A percentile compares a stretch with the other conserved stretches of the same genome.
Evolutionary conservation across 2,113 vertebrate species (phyloP).

Genomic region (Sceloporus tristichus): DNA sequence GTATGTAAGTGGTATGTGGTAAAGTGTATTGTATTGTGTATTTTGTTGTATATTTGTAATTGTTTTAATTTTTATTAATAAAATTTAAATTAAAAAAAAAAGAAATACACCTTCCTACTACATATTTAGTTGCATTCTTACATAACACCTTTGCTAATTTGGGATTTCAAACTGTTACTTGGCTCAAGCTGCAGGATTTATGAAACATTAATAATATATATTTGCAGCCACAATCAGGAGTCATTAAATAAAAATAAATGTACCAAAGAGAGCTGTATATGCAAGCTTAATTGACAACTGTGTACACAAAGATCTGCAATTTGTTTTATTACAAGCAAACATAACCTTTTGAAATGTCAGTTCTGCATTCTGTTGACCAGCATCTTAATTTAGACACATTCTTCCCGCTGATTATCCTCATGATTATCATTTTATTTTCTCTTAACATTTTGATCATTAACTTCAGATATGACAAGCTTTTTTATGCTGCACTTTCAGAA

Average conservation of each 20-base stretch:
- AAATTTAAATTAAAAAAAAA: no score
- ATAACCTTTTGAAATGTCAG: constrained; percentile 76
- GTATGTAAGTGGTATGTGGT: no score
- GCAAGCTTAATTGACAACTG: constrained; percentile 73
- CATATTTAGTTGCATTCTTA: not conserved
- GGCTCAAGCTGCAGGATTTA: not conserved
- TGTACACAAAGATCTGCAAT: constrained; percentile 69
- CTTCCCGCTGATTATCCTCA: constrained; percentile 46
- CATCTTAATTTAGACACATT: constrained; percentile 68
- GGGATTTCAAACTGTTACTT: not conserved
- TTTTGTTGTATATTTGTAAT: no score
- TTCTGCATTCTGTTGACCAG: constrained; percentile 69
- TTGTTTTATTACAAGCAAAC: constrained; percentile 75
- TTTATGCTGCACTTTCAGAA: not conserved
- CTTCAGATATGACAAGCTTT: constrained; percentile 6
- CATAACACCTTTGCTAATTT: not conserved
- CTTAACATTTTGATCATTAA: constrained; percentile 16
- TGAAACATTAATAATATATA: constrained; percentile 16
- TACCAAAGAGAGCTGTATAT: constrained; percentile 63
- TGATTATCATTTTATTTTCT: constrained; percentile 54
- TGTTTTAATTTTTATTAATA: no score
- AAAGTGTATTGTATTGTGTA: no score
- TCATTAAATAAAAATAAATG: constrained; percentile 67
- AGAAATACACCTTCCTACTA: not conserved
- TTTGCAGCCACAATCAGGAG: constrained; percentile 58